These are phyloP conservation scores for Aphelenchoides fujianensis DNA, from an alignment of 1,140 invertebrate species.

Conservation along the genomic window DNA sequence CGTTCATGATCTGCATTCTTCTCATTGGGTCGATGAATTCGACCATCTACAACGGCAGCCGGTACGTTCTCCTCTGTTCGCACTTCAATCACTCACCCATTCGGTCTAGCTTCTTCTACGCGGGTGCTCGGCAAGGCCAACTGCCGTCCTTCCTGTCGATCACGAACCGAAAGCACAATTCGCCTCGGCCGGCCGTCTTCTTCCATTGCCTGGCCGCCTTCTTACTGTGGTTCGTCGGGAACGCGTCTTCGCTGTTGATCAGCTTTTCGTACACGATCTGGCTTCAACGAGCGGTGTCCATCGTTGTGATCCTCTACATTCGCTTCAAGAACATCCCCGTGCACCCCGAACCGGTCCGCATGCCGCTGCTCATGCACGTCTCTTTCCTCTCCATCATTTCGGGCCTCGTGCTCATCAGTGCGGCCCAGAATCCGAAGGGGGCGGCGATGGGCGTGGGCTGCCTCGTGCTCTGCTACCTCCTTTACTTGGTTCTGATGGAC, in stretches of 20 bases:
- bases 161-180: conserved; percentile 41
- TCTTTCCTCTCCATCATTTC: background rate
- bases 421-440: background rate
- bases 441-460: conserved; percentile 6
- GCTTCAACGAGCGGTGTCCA: conserved; percentile 42
- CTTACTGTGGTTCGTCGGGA: conserved; percentile 41
- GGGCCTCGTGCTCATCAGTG: background rate
- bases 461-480: background rate
- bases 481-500: background rate
- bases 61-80: no score
- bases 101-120: conserved; percentile 38
- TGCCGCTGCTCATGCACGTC: background rate
- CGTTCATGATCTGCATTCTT: conserved; percentile 54
- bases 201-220: conserved; percentile 43
- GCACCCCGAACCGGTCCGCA: conserved; percentile 44
- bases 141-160: conserved; percentile 47
- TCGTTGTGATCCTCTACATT: conserved; percentile 44
- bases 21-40: conserved; percentile 57
- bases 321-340: conserved; percentile 45
- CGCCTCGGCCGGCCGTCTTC: conserved; percentile 39
- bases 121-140: conserved; percentile 48
- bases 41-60: conserved; percentile 53
- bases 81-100: no score
- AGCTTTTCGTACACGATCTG: conserved; percentile 47
- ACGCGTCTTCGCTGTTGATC: conserved; percentile 31